These are phyloP conservation scores for Ptilorrhoa leucosticta DNA, from an alignment of 2,113 vertebrate species.

Conservation along the genomic window DNA sequence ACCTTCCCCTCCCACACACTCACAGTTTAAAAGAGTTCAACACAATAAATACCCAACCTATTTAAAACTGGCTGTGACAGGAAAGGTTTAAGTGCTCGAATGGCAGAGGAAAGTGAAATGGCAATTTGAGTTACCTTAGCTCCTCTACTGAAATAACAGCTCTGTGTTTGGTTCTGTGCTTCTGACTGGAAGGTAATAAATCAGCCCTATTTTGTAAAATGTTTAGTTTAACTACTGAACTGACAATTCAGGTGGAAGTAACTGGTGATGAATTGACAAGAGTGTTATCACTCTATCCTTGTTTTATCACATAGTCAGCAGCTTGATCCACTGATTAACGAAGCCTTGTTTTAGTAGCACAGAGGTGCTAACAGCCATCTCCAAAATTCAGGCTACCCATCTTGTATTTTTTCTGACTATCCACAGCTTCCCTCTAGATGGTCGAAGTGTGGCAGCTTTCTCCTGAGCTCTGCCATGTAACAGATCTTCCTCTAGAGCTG, in stretches of 20 bases:
- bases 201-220: slow-evolving; percentile 4
- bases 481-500: not conserved
- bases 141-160: not conserved
- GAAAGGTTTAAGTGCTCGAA: not conserved
- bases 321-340: not conserved
- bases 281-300: not conserved
- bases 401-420: not conserved
- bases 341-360: not conserved
- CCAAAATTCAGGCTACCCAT: not conserved
- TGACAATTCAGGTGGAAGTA: not conserved
- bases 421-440: not conserved
- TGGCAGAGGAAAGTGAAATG: not conserved
- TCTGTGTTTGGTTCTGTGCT: not conserved
- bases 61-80: not conserved
- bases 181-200: not conserved
- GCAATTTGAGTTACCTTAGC: not conserved
- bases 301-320: slow-evolving; percentile 20
- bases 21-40: slow-evolving; percentile 26
- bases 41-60: slow-evolving; percentile 8
- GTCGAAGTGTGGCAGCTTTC: not conserved
- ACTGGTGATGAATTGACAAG: not conserved
- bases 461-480: not conserved
- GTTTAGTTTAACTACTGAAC: slow-evolving; percentile 22
- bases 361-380: not conserved
- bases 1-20: not conserved